Evolutionary conservation across 2,888 invertebrate genomes (phyloP).

Genomic region (Troides oblongomaculatus): DNA sequence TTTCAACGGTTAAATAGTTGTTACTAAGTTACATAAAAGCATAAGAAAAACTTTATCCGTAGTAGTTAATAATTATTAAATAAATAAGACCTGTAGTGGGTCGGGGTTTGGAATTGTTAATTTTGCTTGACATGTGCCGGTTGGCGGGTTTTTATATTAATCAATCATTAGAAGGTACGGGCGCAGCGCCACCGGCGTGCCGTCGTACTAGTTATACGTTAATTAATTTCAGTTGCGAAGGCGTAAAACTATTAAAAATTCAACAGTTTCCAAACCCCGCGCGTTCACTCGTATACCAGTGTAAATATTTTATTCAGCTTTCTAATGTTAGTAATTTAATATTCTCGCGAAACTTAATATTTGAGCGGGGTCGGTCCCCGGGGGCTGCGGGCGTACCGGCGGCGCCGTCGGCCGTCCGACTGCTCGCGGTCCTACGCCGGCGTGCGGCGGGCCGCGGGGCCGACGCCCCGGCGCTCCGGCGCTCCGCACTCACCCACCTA

Average conservation of each 20-base stretch:
- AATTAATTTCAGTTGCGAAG: conserved; percentile 59
- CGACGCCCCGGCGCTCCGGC: conserved; percentile 35
- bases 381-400: conserved; percentile 47
- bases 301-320: conserved; percentile 73
- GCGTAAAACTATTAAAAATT: conserved; percentile 74
- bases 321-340: conserved; percentile 73
- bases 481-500: conserved; percentile 39
- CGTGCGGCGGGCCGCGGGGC: conserved; percentile 49
- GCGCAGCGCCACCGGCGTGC: too few species aligned
- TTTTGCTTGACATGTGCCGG: too few species aligned
- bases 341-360: conserved; percentile 77
- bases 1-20: too few species aligned
- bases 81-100: too few species aligned
- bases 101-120: too few species aligned
- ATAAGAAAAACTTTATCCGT: too few species aligned
- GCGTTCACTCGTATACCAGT: conserved; percentile 61
- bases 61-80: too few species aligned
- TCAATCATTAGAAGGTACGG: too few species aligned
- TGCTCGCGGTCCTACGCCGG: conserved; percentile 60
- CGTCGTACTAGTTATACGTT: conserved; percentile 42
- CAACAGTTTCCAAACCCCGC: conserved; percentile 60
- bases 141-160: too few species aligned
- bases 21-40: too few species aligned
- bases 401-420: conserved; percentile 41
- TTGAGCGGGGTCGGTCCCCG: conserved; percentile 60